phyloP scores from a whole-genome alignment of 23 tunicate genomes.

The Botrylloides violaceus region DNA sequence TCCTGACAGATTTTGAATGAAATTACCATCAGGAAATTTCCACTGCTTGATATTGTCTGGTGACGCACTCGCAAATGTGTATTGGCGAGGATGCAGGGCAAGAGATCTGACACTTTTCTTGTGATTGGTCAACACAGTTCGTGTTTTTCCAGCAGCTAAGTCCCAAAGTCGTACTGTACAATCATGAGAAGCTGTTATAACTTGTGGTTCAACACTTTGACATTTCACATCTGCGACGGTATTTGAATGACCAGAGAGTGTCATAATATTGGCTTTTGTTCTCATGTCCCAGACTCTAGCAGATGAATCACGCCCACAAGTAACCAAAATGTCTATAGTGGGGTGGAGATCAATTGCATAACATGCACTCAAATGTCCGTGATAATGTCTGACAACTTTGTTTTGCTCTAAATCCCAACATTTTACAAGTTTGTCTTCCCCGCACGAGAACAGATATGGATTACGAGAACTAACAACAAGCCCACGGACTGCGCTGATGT shows the following conservation, averaged over 20 bases:
- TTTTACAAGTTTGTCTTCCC: conserved; percentile 92
- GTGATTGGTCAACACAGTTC: conserved; percentile 87
- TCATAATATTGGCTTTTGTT: conserved; percentile 97
- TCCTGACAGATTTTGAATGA: conserved; percentile 91
- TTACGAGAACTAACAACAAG: conserved; percentile 69
- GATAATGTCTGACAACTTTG: conserved; percentile 93
- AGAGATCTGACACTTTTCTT: conserved; percentile 84
- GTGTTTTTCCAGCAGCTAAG: conserved; percentile 92
- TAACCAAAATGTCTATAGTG: conserved; percentile 78
- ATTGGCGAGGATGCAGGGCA: conserved; percentile 95
- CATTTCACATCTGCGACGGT: conserved; percentile 97
- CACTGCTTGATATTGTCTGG: conserved; percentile 99
- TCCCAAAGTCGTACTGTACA: conserved; percentile 93
- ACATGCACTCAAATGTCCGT: conserved; percentile 91
- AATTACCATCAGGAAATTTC: conserved; percentile 99
- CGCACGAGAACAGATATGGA: conserved; percentile 91
- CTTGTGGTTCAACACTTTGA: conserved; percentile 86
- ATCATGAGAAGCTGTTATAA: conserved; percentile 94
- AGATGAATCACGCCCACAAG: conserved; percentile 74
- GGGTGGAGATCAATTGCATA: conserved; percentile 94
- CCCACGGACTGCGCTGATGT: conserved; percentile 90
- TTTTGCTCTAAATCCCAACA: conserved; percentile 99
- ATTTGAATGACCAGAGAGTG: conserved; percentile 89
- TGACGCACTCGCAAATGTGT: conserved; percentile 97
- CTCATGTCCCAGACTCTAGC: conserved; percentile 98